Evolutionary conservation across 2,888 invertebrate genomes (phyloP).

Genomic region (Lypha dubia): DNA sequence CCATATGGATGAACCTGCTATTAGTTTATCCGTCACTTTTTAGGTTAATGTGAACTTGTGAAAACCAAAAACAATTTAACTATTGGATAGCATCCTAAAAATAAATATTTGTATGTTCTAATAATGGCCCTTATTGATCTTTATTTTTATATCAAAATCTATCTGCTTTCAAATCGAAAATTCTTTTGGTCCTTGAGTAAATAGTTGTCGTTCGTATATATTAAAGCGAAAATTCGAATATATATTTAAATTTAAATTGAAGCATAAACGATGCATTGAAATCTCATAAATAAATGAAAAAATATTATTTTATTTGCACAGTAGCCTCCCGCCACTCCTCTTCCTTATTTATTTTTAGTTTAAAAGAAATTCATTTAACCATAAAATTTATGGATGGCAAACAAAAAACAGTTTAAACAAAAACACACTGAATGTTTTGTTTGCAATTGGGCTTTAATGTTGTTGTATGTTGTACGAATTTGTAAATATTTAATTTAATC

Average conservation of each 20-base stretch:
- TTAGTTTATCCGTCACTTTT: too few species aligned
- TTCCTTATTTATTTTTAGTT: not conserved
- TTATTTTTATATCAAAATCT: too few species aligned
- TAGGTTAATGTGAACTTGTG: too few species aligned
- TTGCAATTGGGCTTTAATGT: not conserved
- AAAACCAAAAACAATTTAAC: too few species aligned
- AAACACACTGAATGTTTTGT: not conserved
- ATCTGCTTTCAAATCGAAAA: too few species aligned
- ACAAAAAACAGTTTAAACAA: not conserved
- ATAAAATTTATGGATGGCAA: conserved; percentile 14
- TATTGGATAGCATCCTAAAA: too few species aligned
- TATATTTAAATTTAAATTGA: not conserved
- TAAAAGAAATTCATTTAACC: not conserved
- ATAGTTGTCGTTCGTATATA: too few species aligned
- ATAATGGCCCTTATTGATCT: too few species aligned
- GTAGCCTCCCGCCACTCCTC: not conserved
- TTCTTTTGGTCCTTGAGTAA: too few species aligned
- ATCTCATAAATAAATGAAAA: not conserved
- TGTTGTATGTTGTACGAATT: conserved; percentile 2
- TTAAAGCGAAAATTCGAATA: too few species aligned
- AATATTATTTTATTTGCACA: not conserved
- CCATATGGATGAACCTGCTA: too few species aligned
- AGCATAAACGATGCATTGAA: not conserved
- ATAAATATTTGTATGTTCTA: too few species aligned
- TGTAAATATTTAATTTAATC: conserved; percentile 36